Percentiles rank a stretch among this genome's conserved stretches.
These are phyloP conservation scores for Brachionus plicatilis DNA, from an alignment of 1,140 invertebrate genomes.

Conservation along the genomic window DNA sequence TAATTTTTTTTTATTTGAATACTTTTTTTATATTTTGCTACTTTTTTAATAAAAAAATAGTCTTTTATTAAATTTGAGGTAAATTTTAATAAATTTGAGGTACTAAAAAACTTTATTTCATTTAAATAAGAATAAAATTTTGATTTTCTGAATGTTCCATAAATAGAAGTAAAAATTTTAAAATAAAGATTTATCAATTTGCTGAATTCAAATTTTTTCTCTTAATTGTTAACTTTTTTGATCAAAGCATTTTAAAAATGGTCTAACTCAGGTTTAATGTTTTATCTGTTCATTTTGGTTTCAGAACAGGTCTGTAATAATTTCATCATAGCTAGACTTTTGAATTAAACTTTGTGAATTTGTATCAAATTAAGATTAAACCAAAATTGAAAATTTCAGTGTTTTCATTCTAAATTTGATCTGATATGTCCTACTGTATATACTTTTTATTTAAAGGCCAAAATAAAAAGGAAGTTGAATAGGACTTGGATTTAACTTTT, in stretches of 20 bases:
- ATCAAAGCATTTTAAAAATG: not conserved
- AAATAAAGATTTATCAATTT: no score
- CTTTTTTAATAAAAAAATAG: no score
- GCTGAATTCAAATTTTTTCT: no score
- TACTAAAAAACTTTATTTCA: no score
- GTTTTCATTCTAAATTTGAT: not conserved
- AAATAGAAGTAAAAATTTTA: no score
- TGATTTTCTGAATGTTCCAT: no score
- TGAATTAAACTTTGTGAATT: not conserved
- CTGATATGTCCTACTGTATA: conserved; percentile 8
- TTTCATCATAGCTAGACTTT: conserved; percentile 21
- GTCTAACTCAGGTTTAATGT: not conserved
- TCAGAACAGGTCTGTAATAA: conserved; percentile 25
- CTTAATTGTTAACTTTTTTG: no score
- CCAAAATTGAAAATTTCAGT: not conserved
- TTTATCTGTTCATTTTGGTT: conserved; percentile 8
- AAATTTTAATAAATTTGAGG: no score
- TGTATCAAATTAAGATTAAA: not conserved
- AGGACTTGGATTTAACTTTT: not conserved
- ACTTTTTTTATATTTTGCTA: no score
- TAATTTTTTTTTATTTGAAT: no score
- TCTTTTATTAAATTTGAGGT: no score
- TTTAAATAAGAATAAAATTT: no score
- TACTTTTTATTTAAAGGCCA: not conserved
- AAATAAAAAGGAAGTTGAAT: conserved; percentile 35